phyloP scores from a whole-genome alignment of 2,797 vertebrate species.

The Hephaestus fuliginosus region DNA sequence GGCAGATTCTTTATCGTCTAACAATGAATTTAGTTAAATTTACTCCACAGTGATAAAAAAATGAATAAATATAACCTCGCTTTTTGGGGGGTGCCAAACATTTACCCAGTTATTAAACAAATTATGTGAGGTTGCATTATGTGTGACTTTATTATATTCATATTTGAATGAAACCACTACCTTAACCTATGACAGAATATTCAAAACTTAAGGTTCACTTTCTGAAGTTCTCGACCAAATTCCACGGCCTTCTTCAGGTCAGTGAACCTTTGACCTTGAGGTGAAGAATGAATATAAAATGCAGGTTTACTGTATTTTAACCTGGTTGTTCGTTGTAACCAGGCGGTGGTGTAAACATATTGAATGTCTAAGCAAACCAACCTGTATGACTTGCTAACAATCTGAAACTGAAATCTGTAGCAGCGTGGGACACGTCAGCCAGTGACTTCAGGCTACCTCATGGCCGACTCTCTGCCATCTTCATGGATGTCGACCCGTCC shows the following conservation, averaged over 20 bases:
- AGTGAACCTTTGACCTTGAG: background rate
- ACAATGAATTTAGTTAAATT: background rate
- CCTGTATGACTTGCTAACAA: constrained; percentile 31
- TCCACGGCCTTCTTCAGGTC: background rate
- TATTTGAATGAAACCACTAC: background rate
- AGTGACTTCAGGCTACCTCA: background rate
- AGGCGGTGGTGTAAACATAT: constrained; percentile 1
- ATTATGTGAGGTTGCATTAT: background rate
- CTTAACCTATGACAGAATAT: background rate
- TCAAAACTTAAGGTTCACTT: background rate
- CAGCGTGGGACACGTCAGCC: constrained; percentile 3
- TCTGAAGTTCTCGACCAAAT: background rate
- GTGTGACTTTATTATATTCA: background rate
- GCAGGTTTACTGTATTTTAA: background rate
- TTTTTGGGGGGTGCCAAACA: background rate
- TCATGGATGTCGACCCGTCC: background rate
- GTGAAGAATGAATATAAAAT: background rate
- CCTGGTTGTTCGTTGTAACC: constrained; percentile 15
- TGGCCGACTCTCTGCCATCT: background rate
- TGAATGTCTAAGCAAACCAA: constrained; percentile 28
- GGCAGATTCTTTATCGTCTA: background rate
- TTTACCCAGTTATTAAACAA: background rate
- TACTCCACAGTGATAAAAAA: background rate
- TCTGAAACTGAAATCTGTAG: constrained; percentile 15
- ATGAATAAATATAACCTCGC: background rate